Percentiles rank a stretch among this genome's conserved stretches.
phyloP scores from a whole-genome alignment of 2,888 invertebrate species.

The Frankliniella fusca region DNA sequence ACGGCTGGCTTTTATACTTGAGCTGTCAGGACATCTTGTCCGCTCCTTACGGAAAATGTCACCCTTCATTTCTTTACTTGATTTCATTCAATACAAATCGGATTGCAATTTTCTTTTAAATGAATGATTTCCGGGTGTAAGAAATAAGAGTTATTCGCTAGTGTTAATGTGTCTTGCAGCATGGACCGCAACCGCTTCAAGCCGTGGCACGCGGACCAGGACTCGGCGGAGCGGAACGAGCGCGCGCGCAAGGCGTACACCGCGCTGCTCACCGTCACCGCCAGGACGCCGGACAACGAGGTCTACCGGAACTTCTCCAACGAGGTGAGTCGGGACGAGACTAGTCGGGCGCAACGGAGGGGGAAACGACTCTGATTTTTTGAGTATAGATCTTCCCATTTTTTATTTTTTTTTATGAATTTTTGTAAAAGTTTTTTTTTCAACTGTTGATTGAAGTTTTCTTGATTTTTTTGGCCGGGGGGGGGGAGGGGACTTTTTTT shows the following conservation, averaged over 20 bases:
- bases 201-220: slow-evolving; percentile 83
- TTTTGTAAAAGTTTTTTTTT: too few relatives aligned
- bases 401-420: too few relatives aligned
- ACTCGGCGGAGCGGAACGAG: slow-evolving; percentile 74
- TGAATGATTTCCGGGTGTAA: background rate
- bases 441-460: too few relatives aligned
- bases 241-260: slow-evolving; percentile 80
- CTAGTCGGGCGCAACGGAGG: too few relatives aligned
- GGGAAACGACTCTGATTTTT: too few relatives aligned
- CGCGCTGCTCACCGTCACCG: slow-evolving; percentile 82
- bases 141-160: too few relatives aligned
- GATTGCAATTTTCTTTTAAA: background rate
- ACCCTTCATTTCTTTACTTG: background rate
- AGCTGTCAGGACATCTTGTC: too few relatives aligned
- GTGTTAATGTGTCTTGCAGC: slow-evolving; percentile 46
- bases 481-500: too few relatives aligned
- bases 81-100: background rate
- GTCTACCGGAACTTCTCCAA: slow-evolving; percentile 74
- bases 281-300: slow-evolving; percentile 71
- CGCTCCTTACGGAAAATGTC: too few relatives aligned
- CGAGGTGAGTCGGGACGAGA: slow-evolving; percentile 60
- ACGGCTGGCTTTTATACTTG: background rate
- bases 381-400: too few relatives aligned
- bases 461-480: too few relatives aligned
- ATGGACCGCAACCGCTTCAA: slow-evolving; percentile 59